Conservation (phyloP, 2,797 vertebrate genomes). For the Sarcophilus harrisii region DNA sequence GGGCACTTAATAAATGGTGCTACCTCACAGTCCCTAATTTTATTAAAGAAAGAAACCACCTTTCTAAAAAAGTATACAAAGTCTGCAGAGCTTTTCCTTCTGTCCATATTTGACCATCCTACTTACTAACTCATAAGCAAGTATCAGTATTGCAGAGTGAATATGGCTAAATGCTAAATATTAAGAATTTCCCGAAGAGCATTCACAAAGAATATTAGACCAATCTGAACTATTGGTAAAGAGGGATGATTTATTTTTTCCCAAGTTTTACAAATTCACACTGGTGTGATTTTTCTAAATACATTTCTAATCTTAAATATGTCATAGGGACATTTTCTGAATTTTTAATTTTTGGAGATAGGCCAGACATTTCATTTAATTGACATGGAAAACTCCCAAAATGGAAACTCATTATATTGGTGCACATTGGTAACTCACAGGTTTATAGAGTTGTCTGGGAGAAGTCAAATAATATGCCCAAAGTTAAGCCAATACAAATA, state of each 20-base stretch:
- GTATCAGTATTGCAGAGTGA: constrained; percentile 37
- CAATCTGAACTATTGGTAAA: constrained; percentile 19
- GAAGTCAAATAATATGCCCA: neutral
- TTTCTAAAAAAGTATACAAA: neutral
- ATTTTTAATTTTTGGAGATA: neutral
- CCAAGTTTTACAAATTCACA: constrained; percentile 47
- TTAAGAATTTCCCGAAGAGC: constrained; percentile 19
- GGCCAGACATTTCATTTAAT: neutral
- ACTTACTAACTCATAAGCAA: neutral
- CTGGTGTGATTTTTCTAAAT: constrained; percentile 42
- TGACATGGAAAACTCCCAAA: neutral
- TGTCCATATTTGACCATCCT: neutral
- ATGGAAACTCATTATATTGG: neutral
- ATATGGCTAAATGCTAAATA: constrained; percentile 48
- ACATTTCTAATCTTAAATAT: neutral
- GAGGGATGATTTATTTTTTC: constrained; percentile 36
- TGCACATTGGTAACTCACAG: neutral
- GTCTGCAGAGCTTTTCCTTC: neutral
- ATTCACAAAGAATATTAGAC: neutral
- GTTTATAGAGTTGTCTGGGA: neutral
- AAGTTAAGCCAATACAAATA: neutral
- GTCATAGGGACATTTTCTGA: constrained; percentile 29
- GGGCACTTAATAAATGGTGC: neutral
- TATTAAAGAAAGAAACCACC: neutral
- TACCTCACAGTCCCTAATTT: neutral